These are phyloP conservation scores for Camelus dromedarius DNA, from an alignment of 2,113 vertebrate genomes.

Conservation along the genomic window DNA sequence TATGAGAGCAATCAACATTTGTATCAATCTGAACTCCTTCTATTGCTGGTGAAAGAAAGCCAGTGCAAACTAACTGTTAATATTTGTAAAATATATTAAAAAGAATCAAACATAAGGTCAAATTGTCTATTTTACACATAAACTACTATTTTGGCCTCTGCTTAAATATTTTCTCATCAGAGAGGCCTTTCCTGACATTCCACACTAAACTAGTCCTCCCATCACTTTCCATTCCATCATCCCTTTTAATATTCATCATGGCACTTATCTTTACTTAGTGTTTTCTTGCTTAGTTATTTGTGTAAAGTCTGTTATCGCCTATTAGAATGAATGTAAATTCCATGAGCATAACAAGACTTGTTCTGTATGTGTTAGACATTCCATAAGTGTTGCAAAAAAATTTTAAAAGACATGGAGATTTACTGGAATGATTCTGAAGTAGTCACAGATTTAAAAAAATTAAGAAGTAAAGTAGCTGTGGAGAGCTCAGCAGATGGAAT, in stretches of 20 bases:
- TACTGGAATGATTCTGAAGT: background rate
- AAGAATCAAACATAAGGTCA: background rate
- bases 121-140: background rate
- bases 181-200: background rate
- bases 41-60: constrained; percentile 25
- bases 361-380: background rate
- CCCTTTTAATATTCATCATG: background rate
- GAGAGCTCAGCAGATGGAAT: background rate
- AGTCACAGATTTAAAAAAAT: background rate
- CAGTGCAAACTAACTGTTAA: background rate
- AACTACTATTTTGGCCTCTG: background rate
- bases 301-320: background rate
- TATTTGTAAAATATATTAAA: constrained; percentile 21
- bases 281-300: background rate
- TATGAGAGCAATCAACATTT: background rate
- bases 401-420: background rate
- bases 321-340: background rate
- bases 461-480: background rate
- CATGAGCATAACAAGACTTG: background rate
- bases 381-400: background rate
- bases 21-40: background rate
- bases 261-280: background rate
- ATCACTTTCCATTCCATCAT: background rate
- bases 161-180: constrained; percentile 36
- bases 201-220: background rate